A percentile compares a stretch with the other conserved stretches of the same genome.
These are phyloP conservation scores for Tautogolabrus adspersus DNA, from an alignment of 2,113 vertebrate genomes.

Conservation along the genomic window DNA sequence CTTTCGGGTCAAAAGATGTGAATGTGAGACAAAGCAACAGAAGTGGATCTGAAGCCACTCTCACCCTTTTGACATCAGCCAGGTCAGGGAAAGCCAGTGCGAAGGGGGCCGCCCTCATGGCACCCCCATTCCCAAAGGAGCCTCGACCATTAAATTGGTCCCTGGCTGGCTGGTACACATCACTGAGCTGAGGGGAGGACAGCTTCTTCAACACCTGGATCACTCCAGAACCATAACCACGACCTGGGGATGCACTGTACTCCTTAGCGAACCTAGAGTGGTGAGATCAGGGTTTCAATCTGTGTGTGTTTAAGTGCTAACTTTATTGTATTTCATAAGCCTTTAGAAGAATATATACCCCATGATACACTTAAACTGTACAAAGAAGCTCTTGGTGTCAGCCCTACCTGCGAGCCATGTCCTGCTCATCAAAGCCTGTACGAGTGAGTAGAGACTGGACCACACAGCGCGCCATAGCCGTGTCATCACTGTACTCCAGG, in stretches of 20 bases:
- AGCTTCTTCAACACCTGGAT: conserved; percentile 95
- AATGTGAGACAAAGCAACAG: not conserved
- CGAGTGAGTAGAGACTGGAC: conserved; percentile 92
- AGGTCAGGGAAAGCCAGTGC: conserved; percentile 85
- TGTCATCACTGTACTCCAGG: conserved; percentile 94
- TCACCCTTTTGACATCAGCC: conserved; percentile 90
- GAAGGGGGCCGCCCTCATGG: conserved; percentile 95
- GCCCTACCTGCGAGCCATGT: conserved; percentile 92
- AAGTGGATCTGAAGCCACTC: not conserved
- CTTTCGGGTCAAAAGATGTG: not conserved
- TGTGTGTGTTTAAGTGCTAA: not conserved
- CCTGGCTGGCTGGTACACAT: conserved; percentile 92
- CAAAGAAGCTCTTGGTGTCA: not conserved
- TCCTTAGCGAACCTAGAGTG: conserved; percentile 92
- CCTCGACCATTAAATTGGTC: conserved; percentile 95
- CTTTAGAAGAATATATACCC: not conserved
- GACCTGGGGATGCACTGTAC: conserved; percentile 89
- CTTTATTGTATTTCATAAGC: not conserved
- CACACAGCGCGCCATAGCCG: conserved; percentile 94
- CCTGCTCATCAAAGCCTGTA: conserved; percentile 89
- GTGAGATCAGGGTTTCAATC: not conserved
- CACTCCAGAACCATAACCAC: conserved; percentile 94
- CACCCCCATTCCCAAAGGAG: conserved; percentile 96
- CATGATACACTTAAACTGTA: not conserved
- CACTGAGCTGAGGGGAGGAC: conserved; percentile 88